phyloP scores from a whole-genome alignment of 2,113 vertebrate species.

The Gambusia holbrooki region DNA sequence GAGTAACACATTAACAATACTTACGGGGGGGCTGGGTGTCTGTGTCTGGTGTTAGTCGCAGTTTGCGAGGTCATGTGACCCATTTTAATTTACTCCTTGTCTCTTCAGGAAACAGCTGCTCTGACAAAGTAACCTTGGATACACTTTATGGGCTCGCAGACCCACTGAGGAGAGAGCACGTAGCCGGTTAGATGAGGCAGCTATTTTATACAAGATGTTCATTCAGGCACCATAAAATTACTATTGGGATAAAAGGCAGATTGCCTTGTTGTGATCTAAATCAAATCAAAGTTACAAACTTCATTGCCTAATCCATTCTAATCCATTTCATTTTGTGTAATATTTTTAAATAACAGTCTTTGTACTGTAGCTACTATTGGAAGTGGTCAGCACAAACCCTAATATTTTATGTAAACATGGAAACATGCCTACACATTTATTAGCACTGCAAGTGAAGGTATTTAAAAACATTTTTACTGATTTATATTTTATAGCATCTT shows the following conservation, averaged over 20 bases:
- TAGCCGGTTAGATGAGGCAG: slow-evolving; percentile 48
- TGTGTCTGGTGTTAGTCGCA: neutral
- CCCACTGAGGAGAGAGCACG: slow-evolving; percentile 28
- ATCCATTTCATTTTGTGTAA: neutral
- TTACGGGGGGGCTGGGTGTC: slow-evolving; percentile 9
- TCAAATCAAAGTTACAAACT: neutral
- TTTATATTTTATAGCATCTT: neutral
- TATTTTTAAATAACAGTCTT: neutral
- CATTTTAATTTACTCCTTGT: slow-evolving; percentile 51
- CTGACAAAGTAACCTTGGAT: slow-evolving; percentile 61
- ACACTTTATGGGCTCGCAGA: slow-evolving; percentile 55
- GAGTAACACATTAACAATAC: slow-evolving; percentile 30
- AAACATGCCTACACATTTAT: neutral
- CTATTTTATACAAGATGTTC: slow-evolving; percentile 13
- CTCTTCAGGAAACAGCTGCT: slow-evolving; percentile 65
- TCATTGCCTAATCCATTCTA: neutral
- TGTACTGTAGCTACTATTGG: neutral
- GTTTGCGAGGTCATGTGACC: slow-evolving; percentile 59
- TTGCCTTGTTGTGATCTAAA: neutral
- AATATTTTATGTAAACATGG: neutral
- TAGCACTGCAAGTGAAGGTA: neutral
- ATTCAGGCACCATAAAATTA: neutral
- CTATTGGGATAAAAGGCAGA: neutral
- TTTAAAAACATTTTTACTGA: too few species aligned
- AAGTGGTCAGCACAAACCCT: neutral